Percentiles rank a stretch among this genome's conserved stretches.
Conservation (phyloP, 2,888 invertebrate species). For the Serripes groenlandicus region DNA sequence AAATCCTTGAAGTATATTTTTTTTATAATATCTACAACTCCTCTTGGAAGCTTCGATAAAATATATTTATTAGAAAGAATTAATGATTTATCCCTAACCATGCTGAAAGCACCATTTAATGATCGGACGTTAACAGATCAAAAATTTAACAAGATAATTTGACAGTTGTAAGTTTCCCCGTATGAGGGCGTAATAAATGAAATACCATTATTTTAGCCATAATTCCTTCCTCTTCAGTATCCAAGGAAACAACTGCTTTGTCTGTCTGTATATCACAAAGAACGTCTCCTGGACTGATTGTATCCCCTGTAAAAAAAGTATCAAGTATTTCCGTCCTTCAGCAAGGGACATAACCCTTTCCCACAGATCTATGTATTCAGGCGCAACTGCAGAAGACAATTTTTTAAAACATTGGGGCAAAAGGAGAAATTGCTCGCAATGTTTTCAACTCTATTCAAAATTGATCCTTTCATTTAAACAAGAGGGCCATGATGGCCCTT, state of each 20-base stretch:
- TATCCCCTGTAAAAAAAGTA: conserved; percentile 76
- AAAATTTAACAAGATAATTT: too few species aligned
- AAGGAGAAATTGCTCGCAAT: background rate
- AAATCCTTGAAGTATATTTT: too few species aligned
- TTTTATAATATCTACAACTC: too few species aligned
- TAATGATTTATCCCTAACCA: too few species aligned
- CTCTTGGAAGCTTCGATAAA: too few species aligned
- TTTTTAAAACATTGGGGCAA: background rate
- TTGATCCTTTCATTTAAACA: background rate
- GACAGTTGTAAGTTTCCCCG: background rate
- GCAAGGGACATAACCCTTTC: background rate
- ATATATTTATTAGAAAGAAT: too few species aligned
- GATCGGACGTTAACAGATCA: too few species aligned
- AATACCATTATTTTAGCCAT: conserved; percentile 89
- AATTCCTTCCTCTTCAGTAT: conserved; percentile 89
- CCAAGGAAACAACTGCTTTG: conserved; percentile 89
- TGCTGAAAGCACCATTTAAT: too few species aligned
- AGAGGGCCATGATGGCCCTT: background rate
- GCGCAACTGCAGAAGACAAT: background rate
- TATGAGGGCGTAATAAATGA: background rate
- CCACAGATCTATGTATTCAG: background rate
- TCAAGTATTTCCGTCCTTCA: background rate
- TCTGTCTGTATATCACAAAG: conserved; percentile 90
- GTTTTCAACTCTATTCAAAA: background rate
- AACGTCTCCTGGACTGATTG: conserved; percentile 88